phyloP scores from a whole-genome alignment of 2,113 vertebrate species.

The Psittacula cyanocephala region DNA sequence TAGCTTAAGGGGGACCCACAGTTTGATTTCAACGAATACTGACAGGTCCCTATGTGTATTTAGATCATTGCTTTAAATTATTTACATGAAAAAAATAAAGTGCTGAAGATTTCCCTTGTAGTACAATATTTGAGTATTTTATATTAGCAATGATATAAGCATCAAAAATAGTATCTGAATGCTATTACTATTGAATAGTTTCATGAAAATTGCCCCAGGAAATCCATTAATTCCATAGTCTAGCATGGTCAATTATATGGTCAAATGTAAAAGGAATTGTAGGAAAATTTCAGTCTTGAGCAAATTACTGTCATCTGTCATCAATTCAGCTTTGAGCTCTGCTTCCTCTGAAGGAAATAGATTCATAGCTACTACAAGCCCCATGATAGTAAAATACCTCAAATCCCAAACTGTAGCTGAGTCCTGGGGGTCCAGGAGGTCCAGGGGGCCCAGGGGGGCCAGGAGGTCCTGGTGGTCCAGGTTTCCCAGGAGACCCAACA shows the following conservation, averaged over 20 bases:
- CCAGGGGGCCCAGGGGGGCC: slow-evolving; percentile 84
- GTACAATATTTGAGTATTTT: background rate
- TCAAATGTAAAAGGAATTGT: background rate
- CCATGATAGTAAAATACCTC: slow-evolving; percentile 74
- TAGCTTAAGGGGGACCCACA: background rate
- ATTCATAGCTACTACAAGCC: background rate
- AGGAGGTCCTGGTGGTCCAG: slow-evolving; percentile 79
- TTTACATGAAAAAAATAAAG: background rate
- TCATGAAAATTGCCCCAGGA: background rate
- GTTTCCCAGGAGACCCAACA: slow-evolving; percentile 78
- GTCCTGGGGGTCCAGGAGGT: slow-evolving; percentile 55
- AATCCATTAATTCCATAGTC: background rate
- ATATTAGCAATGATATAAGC: background rate
- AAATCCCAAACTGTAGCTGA: slow-evolving; percentile 73
- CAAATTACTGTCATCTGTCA: background rate
- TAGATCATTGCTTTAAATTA: background rate
- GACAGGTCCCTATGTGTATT: background rate
- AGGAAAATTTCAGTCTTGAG: background rate
- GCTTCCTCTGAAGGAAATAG: background rate
- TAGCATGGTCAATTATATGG: background rate
- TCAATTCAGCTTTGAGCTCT: background rate
- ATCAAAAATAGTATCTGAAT: background rate
- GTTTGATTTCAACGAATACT: background rate
- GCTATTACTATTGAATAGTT: background rate
- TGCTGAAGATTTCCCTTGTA: background rate